These are phyloP conservation scores for Chiroxiphia lanceolata DNA, from an alignment of 2,797 vertebrate species.

Conservation along the genomic window DNA sequence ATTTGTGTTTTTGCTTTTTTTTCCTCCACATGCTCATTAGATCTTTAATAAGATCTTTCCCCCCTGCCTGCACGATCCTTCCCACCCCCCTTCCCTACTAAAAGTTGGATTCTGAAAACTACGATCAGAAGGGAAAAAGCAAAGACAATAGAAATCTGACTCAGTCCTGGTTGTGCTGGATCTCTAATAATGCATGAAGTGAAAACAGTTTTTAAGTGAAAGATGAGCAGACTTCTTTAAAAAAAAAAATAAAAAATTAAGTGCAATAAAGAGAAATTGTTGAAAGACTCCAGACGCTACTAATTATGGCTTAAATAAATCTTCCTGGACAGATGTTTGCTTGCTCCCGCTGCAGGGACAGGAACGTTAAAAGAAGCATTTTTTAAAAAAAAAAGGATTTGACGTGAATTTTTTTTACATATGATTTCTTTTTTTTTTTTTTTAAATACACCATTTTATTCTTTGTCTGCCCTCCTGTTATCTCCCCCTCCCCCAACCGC, in stretches of 20 bases:
- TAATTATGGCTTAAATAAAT: slow-evolving; percentile 92
- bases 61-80: not conserved
- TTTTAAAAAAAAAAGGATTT: slow-evolving; percentile 47
- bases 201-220: slow-evolving; percentile 64
- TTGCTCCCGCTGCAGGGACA: slow-evolving; percentile 72
- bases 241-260: slow-evolving; percentile 54
- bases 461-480: slow-evolving; percentile 91
- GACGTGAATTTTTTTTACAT: not conserved
- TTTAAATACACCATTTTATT: slow-evolving; percentile 76
- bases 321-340: slow-evolving; percentile 81
- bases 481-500: slow-evolving; percentile 84
- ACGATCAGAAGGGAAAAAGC: slow-evolving; percentile 45
- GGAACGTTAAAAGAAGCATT: slow-evolving; percentile 57
- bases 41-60: not conserved
- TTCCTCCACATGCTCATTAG: rapidly evolving
- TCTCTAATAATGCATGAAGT: slow-evolving; percentile 55
- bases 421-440: slow-evolving; percentile 29
- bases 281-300: slow-evolving; percentile 90
- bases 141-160: slow-evolving; percentile 68
- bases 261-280: slow-evolving; percentile 81
- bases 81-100: not conserved
- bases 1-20: not conserved
- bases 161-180: slow-evolving; percentile 11
- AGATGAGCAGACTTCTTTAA: slow-evolving; percentile 31
- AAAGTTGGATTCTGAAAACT: slow-evolving; percentile 74